Evolutionary conservation across 2,113 vertebrate genomes (phyloP), one percentile per base, ranked within the genome.

Genomic region (Sminthopsis crassicaudata): DNA sequence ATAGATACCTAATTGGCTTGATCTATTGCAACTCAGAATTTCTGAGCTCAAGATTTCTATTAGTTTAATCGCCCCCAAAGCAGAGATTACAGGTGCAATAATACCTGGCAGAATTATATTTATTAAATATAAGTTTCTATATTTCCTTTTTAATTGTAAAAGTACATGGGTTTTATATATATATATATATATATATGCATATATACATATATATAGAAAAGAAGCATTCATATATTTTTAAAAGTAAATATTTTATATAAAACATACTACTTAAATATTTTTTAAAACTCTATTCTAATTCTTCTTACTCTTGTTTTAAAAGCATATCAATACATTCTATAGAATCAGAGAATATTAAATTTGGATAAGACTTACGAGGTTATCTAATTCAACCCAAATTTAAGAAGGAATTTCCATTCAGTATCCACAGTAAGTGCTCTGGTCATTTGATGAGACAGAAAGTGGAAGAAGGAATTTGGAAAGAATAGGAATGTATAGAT

Each of bases 201-300:
- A 6, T 76, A 48, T 48, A 48, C 8, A 48, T 48, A 14, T 19
- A n/a, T n/a, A 16, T 67, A n/a, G n/a, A n/a, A n/a, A 76, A 76
- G 60, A 76, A n/a, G 30, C 36, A 16, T n/a, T n/a, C 36, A 19
- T 76, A 76, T 76, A 36, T 14, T 76, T n/a, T 76, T n/a, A 9
- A 60, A 60, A 60, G 30, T 60, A 60, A 60, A 27, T 30, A 91
- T 60, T 94, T 46, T 53, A 93, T 54, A 91, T 92, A 93, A 96
- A 95, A 92, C 89, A 36, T 50, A 53, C 91, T 94, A 90, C 26
- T 51, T 60, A 6, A 60, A 30, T 60, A 92, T 27, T 91, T 95
- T n/a, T 26, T 9, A 92, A 91, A 90, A n/a, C 91, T 46, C 46
- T 46, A 5, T 25, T 96, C 51, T 96, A 60, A 30, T 60, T 60